phyloP scores from a whole-genome alignment of 2,888 invertebrate species.

The Polyommatus iphigenia region DNA sequence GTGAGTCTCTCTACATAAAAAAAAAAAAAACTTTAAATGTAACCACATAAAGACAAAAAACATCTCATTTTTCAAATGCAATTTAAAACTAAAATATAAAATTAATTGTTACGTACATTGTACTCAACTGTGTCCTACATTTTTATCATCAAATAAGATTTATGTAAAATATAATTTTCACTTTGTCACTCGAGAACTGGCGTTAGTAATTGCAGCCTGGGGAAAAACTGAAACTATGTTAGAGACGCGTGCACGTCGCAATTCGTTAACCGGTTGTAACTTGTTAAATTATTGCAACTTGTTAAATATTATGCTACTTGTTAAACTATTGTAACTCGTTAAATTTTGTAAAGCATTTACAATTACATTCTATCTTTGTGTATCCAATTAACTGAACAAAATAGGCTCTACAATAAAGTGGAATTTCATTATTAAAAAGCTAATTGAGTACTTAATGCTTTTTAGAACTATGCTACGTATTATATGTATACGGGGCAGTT shows the following conservation, averaged over 20 bases:
- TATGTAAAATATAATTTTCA: too few relatives aligned
- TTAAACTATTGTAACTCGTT: background rate
- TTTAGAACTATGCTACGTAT: background rate
- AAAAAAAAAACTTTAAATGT: too few relatives aligned
- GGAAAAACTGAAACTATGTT: constrained; percentile 1
- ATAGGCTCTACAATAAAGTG: background rate
- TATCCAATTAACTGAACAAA: background rate
- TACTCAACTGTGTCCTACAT: too few relatives aligned
- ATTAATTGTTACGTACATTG: too few relatives aligned
- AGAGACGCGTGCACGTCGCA: background rate
- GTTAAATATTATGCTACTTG: background rate
- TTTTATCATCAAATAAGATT: too few relatives aligned
- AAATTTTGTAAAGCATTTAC: background rate
- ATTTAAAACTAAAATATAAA: too few relatives aligned
- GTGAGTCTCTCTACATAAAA: too few relatives aligned
- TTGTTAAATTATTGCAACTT: background rate
- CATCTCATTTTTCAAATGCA: too few relatives aligned
- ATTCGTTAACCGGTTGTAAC: background rate
- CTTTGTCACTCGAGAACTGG: background rate
- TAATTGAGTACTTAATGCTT: background rate
- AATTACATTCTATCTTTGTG: background rate
- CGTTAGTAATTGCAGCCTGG: background rate
- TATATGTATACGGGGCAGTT: too few relatives aligned
- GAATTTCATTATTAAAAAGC: background rate
- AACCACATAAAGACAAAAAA: too few relatives aligned